phyloP scores from a whole-genome alignment of 2,888 invertebrate species.

The Drosophila hamatofila region DNA sequence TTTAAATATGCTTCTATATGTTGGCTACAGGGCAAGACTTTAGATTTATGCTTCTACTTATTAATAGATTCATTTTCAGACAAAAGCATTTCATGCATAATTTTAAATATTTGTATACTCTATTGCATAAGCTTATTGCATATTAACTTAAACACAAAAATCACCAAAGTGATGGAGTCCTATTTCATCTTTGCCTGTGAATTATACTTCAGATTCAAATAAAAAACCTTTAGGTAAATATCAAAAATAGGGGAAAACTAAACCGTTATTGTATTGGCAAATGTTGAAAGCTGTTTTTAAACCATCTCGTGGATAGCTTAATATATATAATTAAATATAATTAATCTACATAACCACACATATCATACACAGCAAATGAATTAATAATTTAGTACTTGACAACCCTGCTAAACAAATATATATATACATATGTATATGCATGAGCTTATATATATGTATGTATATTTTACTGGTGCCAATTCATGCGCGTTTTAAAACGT shows the following conservation, averaged over 20 bases:
- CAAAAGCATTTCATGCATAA: too few species aligned
- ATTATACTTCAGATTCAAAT: constrained; percentile 6
- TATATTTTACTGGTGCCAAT: constrained; percentile 6
- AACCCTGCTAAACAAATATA: constrained; percentile 1
- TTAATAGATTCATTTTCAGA: too few species aligned
- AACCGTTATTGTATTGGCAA: not conserved
- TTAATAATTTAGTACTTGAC: constrained; percentile 3
- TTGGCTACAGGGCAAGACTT: too few species aligned
- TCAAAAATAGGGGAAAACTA: not conserved
- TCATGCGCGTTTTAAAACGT: constrained; percentile 25
- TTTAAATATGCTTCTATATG: too few species aligned
- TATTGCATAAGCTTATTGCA: too few species aligned
- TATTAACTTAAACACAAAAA: too few species aligned
- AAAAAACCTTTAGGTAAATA: not conserved
- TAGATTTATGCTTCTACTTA: too few species aligned
- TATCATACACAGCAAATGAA: constrained; percentile 1
- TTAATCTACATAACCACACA: not conserved
- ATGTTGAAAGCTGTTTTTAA: not conserved
- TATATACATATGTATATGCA: not conserved
- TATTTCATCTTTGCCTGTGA: not conserved
- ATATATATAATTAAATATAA: not conserved
- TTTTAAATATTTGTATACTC: too few species aligned
- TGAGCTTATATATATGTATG: not conserved
- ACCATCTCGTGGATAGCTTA: not conserved
- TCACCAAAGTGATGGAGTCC: too few species aligned